Conservation (phyloP, 2,113 vertebrate species). For the Tor tambroides region DNA sequence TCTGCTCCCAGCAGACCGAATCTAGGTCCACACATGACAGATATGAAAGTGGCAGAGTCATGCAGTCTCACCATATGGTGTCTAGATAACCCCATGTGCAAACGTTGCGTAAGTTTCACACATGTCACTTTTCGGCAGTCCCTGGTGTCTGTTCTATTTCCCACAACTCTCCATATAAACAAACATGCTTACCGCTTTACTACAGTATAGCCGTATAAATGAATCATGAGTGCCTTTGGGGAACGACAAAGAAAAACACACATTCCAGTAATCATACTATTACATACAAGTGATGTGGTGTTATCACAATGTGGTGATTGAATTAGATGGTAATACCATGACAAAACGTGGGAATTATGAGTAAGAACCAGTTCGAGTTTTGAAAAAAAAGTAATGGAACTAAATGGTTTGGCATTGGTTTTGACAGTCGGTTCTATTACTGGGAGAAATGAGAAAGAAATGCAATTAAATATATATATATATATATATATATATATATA, state of each 20-base stretch:
- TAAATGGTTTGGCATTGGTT: not conserved
- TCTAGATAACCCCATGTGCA: constrained; percentile 11
- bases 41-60: constrained; percentile 34
- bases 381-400: not conserved
- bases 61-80: constrained; percentile 28
- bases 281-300: too few relatives aligned
- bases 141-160: not conserved
- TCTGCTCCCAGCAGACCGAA: constrained; percentile 18
- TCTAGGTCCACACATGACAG: constrained; percentile 17
- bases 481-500: too few relatives aligned
- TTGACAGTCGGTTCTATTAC: too few relatives aligned
- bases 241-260: constrained; percentile 7
- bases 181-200: not conserved
- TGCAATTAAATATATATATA: too few relatives aligned
- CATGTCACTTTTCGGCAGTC: not conserved
- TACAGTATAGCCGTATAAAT: not conserved
- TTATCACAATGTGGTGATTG: not conserved
- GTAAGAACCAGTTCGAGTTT: not conserved
- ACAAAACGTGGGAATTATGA: not conserved
- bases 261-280: not conserved
- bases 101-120: not conserved
- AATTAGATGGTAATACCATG: not conserved
- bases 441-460: too few relatives aligned
- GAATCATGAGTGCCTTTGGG: not conserved
- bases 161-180: not conserved